phyloP scores from a whole-genome alignment of 2,797 vertebrate genomes.

The Microctenopoma lineatum region DNA sequence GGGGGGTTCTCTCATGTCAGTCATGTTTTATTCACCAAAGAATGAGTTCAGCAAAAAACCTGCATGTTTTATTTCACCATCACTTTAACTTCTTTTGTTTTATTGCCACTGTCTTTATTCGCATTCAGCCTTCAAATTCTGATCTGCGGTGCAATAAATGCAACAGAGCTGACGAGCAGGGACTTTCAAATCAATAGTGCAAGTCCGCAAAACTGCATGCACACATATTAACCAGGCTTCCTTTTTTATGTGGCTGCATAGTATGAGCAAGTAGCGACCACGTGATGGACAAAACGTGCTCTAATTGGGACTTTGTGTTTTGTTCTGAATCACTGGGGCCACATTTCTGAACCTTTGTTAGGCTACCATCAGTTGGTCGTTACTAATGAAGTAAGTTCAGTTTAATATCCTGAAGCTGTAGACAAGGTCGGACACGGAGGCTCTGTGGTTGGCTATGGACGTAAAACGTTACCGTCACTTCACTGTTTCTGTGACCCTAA shows the following conservation, averaged over 20 bases:
- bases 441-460: not conserved
- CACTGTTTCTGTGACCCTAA: too few relatives aligned
- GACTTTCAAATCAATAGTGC: slow-evolving; percentile 20
- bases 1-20: slow-evolving; percentile 50
- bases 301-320: slow-evolving; percentile 54
- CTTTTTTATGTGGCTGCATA: not conserved
- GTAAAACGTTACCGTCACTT: not conserved
- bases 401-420: slow-evolving; percentile 44
- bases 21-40: slow-evolving; percentile 59
- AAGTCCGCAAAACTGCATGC: slow-evolving; percentile 33
- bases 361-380: slow-evolving; percentile 43
- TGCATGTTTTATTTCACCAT: slow-evolving; percentile 41
- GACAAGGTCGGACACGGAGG: slow-evolving; percentile 28
- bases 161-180: slow-evolving; percentile 14
- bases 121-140: slow-evolving; percentile 25
- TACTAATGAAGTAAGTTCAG: slow-evolving; percentile 38
- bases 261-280: not conserved
- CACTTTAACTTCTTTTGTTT: slow-evolving; percentile 41
- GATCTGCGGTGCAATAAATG: slow-evolving; percentile 28
- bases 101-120: slow-evolving; percentile 42
- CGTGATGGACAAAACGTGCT: not conserved
- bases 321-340: slow-evolving; percentile 28
- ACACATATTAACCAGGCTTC: slow-evolving; percentile 42
- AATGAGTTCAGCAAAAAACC: slow-evolving; percentile 46
- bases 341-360: slow-evolving; percentile 35